Percentiles rank a stretch among this genome's conserved stretches.
phyloP scores from a whole-genome alignment of 2,888 invertebrate genomes.

The Orthonychiurus folsomi region DNA sequence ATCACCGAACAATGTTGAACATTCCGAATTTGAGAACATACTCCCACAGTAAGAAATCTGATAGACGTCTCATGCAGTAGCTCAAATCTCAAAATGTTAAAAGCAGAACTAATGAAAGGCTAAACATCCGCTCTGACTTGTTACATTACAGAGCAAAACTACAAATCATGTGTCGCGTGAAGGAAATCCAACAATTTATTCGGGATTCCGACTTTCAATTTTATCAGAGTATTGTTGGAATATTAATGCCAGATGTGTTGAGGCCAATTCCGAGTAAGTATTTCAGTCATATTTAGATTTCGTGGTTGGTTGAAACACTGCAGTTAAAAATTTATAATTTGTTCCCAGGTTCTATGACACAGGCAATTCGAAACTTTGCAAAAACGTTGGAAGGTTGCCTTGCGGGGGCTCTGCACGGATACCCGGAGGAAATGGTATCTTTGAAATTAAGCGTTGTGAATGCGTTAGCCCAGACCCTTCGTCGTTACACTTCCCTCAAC shows the following conservation, averaged over 20 bases:
- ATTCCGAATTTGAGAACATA: slow-evolving; percentile 68
- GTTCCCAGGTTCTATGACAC: slow-evolving; percentile 76
- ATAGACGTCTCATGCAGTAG: no score
- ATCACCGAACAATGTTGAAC: slow-evolving; percentile 47
- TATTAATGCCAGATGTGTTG: slow-evolving; percentile 91
- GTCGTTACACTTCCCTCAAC: slow-evolving; percentile 93
- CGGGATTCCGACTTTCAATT: slow-evolving; percentile 78
- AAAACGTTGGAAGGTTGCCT: slow-evolving; percentile 87
- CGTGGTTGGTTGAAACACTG: neutral
- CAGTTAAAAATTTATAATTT: no score
- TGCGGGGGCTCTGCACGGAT: slow-evolving; percentile 68
- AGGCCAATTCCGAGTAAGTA: slow-evolving; percentile 77
- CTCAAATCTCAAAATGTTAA: no score
- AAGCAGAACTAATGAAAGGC: no score
- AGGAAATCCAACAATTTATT: slow-evolving; percentile 69
- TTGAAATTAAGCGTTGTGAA: slow-evolving; percentile 63
- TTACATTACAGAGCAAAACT: slow-evolving; percentile 58
- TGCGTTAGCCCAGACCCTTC: slow-evolving; percentile 85
- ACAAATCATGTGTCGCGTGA: slow-evolving; percentile 59
- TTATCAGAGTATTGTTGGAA: slow-evolving; percentile 91
- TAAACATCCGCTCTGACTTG: no score
- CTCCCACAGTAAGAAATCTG: slow-evolving; percentile 61
- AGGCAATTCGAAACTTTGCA: slow-evolving; percentile 83
- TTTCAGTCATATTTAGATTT: neutral
- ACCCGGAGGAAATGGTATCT: slow-evolving; percentile 49